Conservation (phyloP, 2,113 vertebrate species). For the Myrmophylax atrothorax region DNA sequence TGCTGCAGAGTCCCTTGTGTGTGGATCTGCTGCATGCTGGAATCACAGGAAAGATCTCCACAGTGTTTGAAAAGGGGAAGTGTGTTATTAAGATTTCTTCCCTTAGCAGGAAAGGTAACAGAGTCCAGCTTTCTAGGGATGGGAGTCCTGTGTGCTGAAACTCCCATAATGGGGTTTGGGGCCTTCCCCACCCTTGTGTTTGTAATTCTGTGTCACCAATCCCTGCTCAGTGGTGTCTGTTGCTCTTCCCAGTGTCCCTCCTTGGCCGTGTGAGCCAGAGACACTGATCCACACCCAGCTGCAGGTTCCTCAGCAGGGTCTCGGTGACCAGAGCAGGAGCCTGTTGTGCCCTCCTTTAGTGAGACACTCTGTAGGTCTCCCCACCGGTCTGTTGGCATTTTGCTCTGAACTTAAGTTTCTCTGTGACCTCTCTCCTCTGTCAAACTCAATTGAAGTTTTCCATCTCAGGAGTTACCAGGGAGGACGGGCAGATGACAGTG, state of each 20-base stretch:
- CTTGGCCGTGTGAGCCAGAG: not conserved
- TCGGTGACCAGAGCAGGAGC: not conserved
- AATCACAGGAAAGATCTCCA: not conserved
- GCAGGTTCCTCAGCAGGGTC: not conserved
- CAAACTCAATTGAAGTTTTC: not conserved
- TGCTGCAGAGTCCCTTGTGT: not conserved
- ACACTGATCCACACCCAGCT: rapidly evolving
- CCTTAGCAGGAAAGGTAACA: rapidly evolving
- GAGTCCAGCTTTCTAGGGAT: not conserved
- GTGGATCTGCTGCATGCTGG: not conserved
- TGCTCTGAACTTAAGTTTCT: not conserved
- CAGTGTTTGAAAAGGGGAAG: rapidly evolving
- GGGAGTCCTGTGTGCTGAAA: not conserved
- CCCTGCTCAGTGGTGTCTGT: not conserved
- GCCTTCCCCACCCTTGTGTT: not conserved
- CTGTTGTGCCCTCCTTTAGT: rapidly evolving
- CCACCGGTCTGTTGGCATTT: not conserved
- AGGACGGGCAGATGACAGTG: not conserved
- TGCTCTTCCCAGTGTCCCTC: not conserved
- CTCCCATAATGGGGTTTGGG: rapidly evolving
- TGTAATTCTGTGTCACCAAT: not conserved
- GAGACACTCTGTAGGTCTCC: not conserved
- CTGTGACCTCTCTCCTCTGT: constrained; percentile 29
- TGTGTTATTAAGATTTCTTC: not conserved
- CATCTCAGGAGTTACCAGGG: not conserved